Evolutionary conservation across 2,797 vertebrate species (phyloP).

Genomic region (Parauchenoglanis ngamensis): DNA sequence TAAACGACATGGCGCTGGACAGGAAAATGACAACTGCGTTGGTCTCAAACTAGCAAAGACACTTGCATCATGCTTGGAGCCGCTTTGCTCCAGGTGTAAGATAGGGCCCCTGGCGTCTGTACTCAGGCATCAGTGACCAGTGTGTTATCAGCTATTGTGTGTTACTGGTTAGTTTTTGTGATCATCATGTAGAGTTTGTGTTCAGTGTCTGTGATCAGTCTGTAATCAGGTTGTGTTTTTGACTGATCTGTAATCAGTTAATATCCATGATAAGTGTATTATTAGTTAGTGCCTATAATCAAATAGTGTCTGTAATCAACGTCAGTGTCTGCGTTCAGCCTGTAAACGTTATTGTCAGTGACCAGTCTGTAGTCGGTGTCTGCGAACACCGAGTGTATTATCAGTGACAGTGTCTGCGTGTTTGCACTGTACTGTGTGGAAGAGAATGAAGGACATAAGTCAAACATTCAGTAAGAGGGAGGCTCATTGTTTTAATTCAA

Average conservation of each 20-base stretch:
- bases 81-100: no score
- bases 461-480: constrained; percentile 56
- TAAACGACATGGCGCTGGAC: no score
- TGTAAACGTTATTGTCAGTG: neutral
- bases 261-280: no score
- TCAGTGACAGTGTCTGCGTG: neutral
- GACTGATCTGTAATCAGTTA: no score
- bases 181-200: neutral
- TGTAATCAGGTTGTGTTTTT: neutral
- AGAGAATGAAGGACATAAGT: neutral
- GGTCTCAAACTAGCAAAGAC: no score
- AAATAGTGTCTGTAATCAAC: neutral
- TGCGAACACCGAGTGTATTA: neutral
- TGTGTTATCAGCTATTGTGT: neutral
- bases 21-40: no score
- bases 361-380: neutral
- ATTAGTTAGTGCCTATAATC: neutral
- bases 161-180: neutral
- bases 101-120: neutral
- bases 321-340: neutral
- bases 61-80: no score
- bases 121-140: neutral
- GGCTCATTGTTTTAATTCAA: constrained; percentile 76
- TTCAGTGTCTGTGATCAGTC: neutral
- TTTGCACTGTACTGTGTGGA: neutral